phyloP scores from a whole-genome alignment of 1,140 invertebrate genomes.

The Dolichoris vasculosae region DNA sequence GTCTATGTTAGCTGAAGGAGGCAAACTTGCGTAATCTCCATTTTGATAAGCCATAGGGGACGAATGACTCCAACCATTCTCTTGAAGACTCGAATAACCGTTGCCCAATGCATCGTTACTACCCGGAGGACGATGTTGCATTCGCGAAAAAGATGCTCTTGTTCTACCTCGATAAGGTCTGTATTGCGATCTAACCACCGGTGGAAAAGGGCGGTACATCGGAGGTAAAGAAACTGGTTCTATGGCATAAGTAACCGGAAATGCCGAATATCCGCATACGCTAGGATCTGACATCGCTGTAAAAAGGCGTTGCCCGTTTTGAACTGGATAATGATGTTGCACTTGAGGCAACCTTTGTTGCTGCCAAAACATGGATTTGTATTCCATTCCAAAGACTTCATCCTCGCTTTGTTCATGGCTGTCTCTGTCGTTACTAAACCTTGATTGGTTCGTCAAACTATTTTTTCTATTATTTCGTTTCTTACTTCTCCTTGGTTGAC shows the following conservation, averaged over 20 bases:
- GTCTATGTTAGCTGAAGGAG: conserved; percentile 71
- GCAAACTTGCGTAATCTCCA: conserved; percentile 74
- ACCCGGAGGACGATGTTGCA: conserved; percentile 46
- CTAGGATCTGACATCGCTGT: conserved; percentile 74
- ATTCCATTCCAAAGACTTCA: conserved; percentile 55
- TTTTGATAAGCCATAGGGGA: conserved; percentile 67
- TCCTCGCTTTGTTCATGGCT: conserved; percentile 48
- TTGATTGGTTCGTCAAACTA: conserved; percentile 39
- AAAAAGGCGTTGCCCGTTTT: conserved; percentile 72
- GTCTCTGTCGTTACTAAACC: conserved; percentile 50
- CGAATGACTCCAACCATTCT: conserved; percentile 67
- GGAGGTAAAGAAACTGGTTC: conserved; percentile 74
- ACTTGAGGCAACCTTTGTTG: conserved; percentile 47
- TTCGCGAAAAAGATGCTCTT: conserved; percentile 56
- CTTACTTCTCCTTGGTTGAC: conserved; percentile 46
- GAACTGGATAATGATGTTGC: conserved; percentile 50
- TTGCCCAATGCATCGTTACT: conserved; percentile 61
- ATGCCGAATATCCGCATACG: conserved; percentile 73
- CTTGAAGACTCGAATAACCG: conserved; percentile 64
- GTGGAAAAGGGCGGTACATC: conserved; percentile 68
- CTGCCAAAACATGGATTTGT: conserved; percentile 59
- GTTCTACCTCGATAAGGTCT: conserved; percentile 58
- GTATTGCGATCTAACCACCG: conserved; percentile 62
- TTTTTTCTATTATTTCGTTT: conserved; percentile 46
- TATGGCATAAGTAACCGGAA: conserved; percentile 73